Percentiles rank a stretch among this genome's conserved stretches.
Conservation (phyloP, 37 sponge, comb jelly and placozoan species). For the Oopsacas minuta region DNA sequence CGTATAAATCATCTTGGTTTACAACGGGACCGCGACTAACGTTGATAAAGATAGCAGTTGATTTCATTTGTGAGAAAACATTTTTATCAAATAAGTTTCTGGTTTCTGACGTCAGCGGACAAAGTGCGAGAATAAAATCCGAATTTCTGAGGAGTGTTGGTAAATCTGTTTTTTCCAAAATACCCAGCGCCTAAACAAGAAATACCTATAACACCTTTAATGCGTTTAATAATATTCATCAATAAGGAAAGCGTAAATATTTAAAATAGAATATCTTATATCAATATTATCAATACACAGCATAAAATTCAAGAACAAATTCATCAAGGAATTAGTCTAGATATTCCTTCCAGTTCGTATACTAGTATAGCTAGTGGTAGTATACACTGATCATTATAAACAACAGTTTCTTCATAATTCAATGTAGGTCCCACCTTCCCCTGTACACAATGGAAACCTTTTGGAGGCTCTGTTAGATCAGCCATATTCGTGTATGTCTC, state of each 20-base stretch:
- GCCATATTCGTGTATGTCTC: constrained; percentile 5
- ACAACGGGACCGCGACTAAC: constrained; percentile 24
- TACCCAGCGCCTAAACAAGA: neutral
- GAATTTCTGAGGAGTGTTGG: neutral
- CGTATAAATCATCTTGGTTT: constrained; percentile 19
- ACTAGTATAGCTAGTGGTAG: neutral
- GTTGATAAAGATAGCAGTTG: constrained; percentile 24
- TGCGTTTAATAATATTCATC: no score
- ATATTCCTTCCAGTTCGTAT: neutral
- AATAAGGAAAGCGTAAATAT: no score
- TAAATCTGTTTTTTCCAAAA: neutral
- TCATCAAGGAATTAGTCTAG: neutral
- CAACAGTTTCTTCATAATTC: constrained; percentile 12
- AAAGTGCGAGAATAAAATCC: constrained; percentile 22
- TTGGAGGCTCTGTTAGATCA: neutral
- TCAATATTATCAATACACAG: neutral
- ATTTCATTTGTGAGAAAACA: constrained; percentile 23
- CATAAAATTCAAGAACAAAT: neutral
- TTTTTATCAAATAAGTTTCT: neutral
- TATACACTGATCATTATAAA: constrained; percentile 10
- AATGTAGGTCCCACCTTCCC: neutral
- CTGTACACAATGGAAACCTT: neutral
- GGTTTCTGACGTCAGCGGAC: constrained; percentile 24
- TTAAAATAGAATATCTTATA: neutral
- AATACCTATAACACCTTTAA: no score